Base-by-base conservation (phyloP, 2,113 vertebrate species). In the Mormyrus lacerda region DNA sequence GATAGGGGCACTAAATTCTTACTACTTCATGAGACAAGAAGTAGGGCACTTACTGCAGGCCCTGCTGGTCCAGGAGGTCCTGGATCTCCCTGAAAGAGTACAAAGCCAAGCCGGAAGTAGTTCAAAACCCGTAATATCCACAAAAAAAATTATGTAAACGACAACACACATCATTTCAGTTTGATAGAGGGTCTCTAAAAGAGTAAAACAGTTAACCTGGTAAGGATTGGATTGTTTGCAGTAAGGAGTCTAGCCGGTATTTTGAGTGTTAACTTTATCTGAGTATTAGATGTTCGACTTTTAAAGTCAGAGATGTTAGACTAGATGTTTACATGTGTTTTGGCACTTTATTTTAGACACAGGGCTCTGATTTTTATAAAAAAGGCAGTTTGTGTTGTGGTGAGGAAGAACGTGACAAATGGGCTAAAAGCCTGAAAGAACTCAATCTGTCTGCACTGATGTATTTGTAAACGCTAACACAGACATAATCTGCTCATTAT, bases 1-100 rank as follows among this genome's bases (percentile, higher is more conserved):
- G 42, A 15, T 24, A 44, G 15, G 44, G 9, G 35, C 15, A 83
- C 39, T 47, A 42, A 83, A 13, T 17, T 39, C 7, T 19, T 21
- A 83, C 79, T 83, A 7, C 42, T 21, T 83, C 44, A 47, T 24
- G 19, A 58, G 27, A 0, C 8, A n/a, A 61, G 13, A 9, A 27
- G 19, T 55, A 61, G 89, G 87, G 24, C 58, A 97, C 98, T 98
- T 94, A 99, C 98, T 93, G 97, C 95, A 92, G 97, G 91, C 93
- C 98, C 98, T 19, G 94, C 93, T 0, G 97, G 98, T 27, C 98
- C 98, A 0, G 97, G 47, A 90, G 97, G 97, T 94, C 98, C 98
- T 19, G 96, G 3, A 0, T 95, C 97, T 82, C 98, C 98, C 98
- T 99, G 15, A 0, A 92, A 90, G 73, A 92, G 1, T 27, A 94